A percentile compares a stretch with the other conserved stretches of the same genome.
phyloP scores from a whole-genome alignment of 2,113 vertebrate species.

The Neolamprologus sp. region DNA sequence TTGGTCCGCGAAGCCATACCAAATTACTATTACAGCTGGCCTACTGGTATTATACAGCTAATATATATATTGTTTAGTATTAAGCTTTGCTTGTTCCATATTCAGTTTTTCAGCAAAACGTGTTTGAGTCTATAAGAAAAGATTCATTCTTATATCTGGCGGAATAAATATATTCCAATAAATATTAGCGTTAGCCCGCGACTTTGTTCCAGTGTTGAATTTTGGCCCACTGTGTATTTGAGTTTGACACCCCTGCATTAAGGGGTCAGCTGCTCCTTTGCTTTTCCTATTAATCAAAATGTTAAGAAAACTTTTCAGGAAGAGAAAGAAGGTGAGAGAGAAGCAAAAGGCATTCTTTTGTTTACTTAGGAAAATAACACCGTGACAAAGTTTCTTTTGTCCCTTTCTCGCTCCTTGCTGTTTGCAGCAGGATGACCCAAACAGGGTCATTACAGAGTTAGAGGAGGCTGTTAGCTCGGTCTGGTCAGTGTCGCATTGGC shows the following conservation, averaged over 20 bases:
- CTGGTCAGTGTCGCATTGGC: neutral
- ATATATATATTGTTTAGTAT: too few relatives aligned
- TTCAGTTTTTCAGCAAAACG: too few relatives aligned
- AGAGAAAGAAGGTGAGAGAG: neutral
- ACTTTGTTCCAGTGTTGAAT: too few relatives aligned
- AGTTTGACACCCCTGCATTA: neutral
- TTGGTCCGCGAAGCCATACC: too few relatives aligned
- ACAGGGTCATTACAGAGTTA: neutral
- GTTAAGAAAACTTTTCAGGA: neutral
- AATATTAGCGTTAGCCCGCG: too few relatives aligned
- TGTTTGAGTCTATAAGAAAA: too few relatives aligned
- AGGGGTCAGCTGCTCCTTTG: neutral
- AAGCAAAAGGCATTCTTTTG: neutral
- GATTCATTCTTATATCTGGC: too few relatives aligned
- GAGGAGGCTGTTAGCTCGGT: neutral
- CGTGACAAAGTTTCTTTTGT: neutral
- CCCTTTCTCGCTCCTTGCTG: fast-evolving
- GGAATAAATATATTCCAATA: too few relatives aligned
- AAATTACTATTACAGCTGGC: too few relatives aligned
- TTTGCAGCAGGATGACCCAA: neutral
- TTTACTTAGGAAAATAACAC: neutral
- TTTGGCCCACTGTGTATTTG: too few relatives aligned
- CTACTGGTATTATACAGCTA: too few relatives aligned
- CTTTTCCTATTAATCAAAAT: neutral
- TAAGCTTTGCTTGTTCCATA: too few relatives aligned